Conservation (phyloP, 2,888 invertebrate genomes). For the Aphodius granarius region DNA sequence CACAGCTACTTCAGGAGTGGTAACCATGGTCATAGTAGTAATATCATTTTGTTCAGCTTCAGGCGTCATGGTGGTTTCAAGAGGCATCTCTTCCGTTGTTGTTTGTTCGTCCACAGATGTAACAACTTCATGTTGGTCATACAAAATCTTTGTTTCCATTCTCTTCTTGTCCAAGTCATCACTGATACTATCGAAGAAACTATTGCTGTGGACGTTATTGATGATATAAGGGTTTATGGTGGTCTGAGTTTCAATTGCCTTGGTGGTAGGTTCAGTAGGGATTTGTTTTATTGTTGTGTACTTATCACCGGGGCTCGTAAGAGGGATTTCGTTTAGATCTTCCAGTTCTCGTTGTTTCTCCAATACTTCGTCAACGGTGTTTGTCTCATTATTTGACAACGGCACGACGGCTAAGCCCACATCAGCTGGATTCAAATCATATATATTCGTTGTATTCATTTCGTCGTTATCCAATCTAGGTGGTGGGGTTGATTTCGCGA, state of each 20-base stretch:
- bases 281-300: conserved; percentile 13
- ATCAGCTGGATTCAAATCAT: conserved; percentile 48
- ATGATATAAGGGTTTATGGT: conserved; percentile 43
- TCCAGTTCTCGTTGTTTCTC: conserved; percentile 15
- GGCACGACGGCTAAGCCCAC: conserved; percentile 38
- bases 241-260: not conserved
- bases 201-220: conserved; percentile 48
- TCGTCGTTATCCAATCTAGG: conserved; percentile 58
- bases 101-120: not conserved
- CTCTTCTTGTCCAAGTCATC: conserved; percentile 4
- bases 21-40: not conserved
- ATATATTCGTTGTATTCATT: conserved; percentile 56
- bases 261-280: conserved; percentile 14
- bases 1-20: not conserved
- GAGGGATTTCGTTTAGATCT: conserved; percentile 25
- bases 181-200: conserved; percentile 35
- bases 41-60: not conserved
- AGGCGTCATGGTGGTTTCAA: not conserved
- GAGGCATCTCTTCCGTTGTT: not conserved
- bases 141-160: not conserved
- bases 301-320: not conserved
- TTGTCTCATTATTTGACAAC: conserved; percentile 23
- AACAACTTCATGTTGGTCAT: not conserved
- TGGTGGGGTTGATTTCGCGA: conserved; percentile 43
- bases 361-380: not conserved